Conservation (phyloP, 2,113 vertebrate species). For the Cynopterus brachyotis region DNA sequence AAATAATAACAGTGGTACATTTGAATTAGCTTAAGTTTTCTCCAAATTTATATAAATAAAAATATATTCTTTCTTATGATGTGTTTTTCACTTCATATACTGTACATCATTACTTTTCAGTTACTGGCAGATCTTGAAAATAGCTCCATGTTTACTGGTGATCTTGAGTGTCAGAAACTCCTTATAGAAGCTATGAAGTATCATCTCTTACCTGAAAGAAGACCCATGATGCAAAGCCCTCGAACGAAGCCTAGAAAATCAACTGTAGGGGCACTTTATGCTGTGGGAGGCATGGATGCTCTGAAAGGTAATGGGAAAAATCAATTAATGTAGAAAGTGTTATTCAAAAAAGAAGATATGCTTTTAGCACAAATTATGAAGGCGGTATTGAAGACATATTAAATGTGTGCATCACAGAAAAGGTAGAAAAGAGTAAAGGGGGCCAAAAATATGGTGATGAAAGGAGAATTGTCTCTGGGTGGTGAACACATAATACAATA, state of each 20-base stretch:
- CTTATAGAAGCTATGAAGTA: conserved; percentile 99
- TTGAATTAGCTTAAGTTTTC: background rate
- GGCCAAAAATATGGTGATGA: too few relatives aligned
- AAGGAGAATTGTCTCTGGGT: too few relatives aligned
- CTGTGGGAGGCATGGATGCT: conserved; percentile 96
- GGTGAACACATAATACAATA: too few relatives aligned
- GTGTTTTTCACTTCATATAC: background rate
- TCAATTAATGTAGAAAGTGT: background rate
- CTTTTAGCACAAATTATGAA: background rate
- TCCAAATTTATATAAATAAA: background rate
- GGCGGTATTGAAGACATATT: background rate
- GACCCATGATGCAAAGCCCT: conserved; percentile 96
- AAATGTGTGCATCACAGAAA: background rate
- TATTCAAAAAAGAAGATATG: background rate
- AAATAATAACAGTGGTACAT: background rate
- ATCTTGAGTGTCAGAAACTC: conserved; percentile 97
- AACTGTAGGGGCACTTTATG: conserved; percentile 96
- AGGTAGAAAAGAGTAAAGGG: too few relatives aligned
- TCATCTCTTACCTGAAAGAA: conserved; percentile 94
- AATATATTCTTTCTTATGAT: background rate
- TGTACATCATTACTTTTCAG: conserved; percentile 77
- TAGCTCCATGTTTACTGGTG: conserved; percentile 94
- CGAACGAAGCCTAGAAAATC: conserved; percentile 98
- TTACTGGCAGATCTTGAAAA: conserved; percentile 97
- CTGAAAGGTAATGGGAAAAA: conserved; percentile 89